Conservation (phyloP, 2,797 vertebrate genomes). For the Hypotaenidia philippensis region DNA sequence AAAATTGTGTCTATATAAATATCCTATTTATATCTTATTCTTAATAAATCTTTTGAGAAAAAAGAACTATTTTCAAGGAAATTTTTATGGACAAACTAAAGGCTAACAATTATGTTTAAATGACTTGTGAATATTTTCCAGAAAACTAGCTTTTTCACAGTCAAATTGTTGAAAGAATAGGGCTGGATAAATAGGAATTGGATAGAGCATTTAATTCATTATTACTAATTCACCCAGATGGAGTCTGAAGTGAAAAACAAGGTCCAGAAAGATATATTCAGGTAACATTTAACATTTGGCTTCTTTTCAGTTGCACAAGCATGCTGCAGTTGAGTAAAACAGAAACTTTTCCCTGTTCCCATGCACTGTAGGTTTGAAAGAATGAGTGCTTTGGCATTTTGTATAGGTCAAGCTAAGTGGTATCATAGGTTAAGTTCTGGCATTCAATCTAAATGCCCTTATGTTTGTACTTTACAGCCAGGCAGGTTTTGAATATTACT, state of each 20-base stretch:
- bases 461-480: background rate
- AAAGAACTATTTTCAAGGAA: background rate
- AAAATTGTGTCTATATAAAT: background rate
- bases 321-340: background rate
- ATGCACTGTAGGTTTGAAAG: background rate
- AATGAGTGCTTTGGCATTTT: background rate
- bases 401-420: constrained; percentile 24
- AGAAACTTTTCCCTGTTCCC: background rate
- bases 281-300: background rate
- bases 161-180: background rate
- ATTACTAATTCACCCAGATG: background rate
- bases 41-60: background rate
- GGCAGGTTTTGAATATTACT: background rate
- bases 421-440: constrained; percentile 30
- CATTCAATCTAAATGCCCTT: background rate
- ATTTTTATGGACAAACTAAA: background rate
- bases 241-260: constrained; percentile 21
- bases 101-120: background rate
- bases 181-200: background rate
- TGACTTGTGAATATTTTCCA: background rate
- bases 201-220: background rate
- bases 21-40: background rate
- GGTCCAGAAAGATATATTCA: background rate
- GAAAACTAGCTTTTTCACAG: background rate
- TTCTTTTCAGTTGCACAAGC: background rate